Percentiles rank a stretch among this genome's conserved stretches.
These are phyloP conservation scores for Prionailurus viverrinus DNA, from an alignment of 2,113 vertebrate species.

Conservation along the genomic window DNA sequence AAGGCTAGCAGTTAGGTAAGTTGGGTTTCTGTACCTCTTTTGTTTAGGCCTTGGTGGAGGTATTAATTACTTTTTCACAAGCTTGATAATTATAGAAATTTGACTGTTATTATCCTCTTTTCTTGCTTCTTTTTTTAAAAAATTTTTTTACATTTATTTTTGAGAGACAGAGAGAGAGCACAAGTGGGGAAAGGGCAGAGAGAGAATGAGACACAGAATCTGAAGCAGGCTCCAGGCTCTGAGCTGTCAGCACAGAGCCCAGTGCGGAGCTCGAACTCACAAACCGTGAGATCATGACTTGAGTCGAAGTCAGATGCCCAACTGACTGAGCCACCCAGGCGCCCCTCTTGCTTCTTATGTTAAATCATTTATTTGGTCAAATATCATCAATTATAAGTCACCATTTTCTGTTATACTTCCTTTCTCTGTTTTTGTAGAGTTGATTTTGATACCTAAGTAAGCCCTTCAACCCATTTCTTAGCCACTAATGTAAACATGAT, in stretches of 20 bases:
- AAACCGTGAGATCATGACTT: no score
- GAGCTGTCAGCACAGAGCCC: no score
- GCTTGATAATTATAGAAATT: background rate
- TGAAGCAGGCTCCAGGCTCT: no score
- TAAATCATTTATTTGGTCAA: conserved; percentile 18
- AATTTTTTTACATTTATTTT: no score
- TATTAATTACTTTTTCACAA: conserved; percentile 21
- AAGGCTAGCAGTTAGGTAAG: background rate
- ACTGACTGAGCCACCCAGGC: no score
- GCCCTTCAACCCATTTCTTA: conserved; percentile 10
- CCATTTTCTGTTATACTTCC: background rate
- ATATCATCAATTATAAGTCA: background rate
- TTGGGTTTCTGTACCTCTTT: background rate
- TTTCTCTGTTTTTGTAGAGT: conserved; percentile 25
- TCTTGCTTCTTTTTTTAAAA: conserved; percentile 17
- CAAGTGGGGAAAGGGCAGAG: no score
- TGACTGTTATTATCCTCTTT: background rate
- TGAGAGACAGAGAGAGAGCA: no score
- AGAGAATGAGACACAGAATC: no score
- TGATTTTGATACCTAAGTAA: conserved; percentile 39
- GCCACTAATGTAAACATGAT: background rate
- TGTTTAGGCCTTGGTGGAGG: background rate
- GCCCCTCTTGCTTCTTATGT: background rate
- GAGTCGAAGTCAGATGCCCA: no score
- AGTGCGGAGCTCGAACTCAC: no score